phyloP scores from a whole-genome alignment of 2,113 vertebrate genomes.

The Erpornis zantholeuca region DNA sequence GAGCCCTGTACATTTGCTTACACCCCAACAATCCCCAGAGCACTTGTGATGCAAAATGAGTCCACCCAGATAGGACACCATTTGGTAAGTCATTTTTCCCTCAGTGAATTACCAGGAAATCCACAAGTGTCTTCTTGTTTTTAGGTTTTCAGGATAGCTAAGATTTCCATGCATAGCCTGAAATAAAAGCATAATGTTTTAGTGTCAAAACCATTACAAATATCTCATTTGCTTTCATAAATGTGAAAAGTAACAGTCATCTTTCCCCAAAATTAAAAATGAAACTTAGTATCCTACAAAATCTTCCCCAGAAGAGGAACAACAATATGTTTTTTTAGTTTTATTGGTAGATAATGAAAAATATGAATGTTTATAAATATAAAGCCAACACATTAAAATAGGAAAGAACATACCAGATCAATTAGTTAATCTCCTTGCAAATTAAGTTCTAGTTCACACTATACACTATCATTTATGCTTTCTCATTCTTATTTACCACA shows the following conservation, averaged over 20 bases:
- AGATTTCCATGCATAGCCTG: not conserved
- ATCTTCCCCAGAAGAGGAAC: not conserved
- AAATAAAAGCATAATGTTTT: not conserved
- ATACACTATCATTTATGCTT: not conserved
- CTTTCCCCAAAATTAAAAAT: not conserved
- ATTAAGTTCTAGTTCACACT: not conserved
- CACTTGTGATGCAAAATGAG: not conserved
- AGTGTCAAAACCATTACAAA: not conserved
- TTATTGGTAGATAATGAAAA: not conserved
- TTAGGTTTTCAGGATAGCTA: not conserved
- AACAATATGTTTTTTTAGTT: not conserved
- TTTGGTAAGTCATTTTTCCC: not conserved
- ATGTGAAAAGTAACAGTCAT: not conserved
- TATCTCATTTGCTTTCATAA: not conserved
- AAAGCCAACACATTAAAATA: not conserved
- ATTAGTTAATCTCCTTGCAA: not conserved
- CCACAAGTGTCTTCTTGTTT: not conserved
- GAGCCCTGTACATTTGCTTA: not conserved
- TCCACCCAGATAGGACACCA: not conserved
- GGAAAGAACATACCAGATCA: not conserved
- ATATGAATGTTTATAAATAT: not conserved
- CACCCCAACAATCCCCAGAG: not conserved
- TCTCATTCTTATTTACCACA: not conserved
- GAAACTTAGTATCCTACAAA: not conserved
- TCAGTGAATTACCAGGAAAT: not conserved